Base-by-base conservation (phyloP, 2,113 vertebrate species). In the Sebastes schlegelii region DNA sequence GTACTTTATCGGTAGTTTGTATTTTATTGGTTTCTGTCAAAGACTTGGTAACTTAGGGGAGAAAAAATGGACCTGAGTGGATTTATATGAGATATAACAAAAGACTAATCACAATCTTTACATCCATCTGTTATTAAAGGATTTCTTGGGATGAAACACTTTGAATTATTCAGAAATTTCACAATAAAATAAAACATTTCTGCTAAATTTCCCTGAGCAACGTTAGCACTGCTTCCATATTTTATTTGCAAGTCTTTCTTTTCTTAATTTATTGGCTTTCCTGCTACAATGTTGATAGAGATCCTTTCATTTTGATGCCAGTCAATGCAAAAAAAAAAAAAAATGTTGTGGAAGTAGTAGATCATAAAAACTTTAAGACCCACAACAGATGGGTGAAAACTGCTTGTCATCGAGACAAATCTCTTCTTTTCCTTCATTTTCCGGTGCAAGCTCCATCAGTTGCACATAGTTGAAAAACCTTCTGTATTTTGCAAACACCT, bases 401-500 rank as follows among this genome's bases (percentile, higher is more conserved):
- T 45, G 43, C 43, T 21, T 40, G 17, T 48, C 12, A 60, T 12
- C 8, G 43, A 63, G 19, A 48, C 6, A 65, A 0, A 26, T 57
- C 9, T 26, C 16, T 74, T 52, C n/a, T 70, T 57, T 45, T 48
- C 19, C 2, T 21, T 43, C 45, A 49, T 34, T 17, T 19, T 51
- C 1, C 1, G 26, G 7, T 17, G 10, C 4, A 26, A 69, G 9
- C n/a, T 21, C 23, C 40, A 45, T 61, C 14, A 49, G 51, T 67
- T 72, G 21, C 23, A 46, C 1, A 4, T 13, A 14, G 10, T 52
- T 40, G 8, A 74, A 77, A 57, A 67, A 67, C 5, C 0, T 34
- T 52, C 62, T 49, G 46, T 64, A 72, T 85, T 82, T 86, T 75
- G 62, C 70, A 81, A 72, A 87, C 76, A 77, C 55, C 45, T 79